phyloP scores from a whole-genome alignment of 2,888 invertebrate genomes.

The Tipula confusa region DNA sequence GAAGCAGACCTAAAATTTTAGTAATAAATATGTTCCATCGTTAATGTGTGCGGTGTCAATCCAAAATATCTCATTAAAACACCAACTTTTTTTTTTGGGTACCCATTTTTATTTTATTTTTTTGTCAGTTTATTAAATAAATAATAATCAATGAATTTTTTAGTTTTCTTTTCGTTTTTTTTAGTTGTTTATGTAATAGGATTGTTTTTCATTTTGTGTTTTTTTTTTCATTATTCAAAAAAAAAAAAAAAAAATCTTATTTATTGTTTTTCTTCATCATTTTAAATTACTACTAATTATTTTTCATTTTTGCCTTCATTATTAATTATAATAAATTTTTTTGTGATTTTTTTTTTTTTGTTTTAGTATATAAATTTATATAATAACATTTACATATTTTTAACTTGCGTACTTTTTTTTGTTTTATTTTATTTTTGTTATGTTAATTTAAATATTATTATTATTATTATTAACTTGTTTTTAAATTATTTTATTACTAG shows the following conservation, averaged over 20 bases:
- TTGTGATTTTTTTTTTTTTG: background rate
- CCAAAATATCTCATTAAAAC: background rate
- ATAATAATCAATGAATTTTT: conserved; percentile 9
- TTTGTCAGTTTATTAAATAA: background rate
- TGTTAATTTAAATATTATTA: background rate
- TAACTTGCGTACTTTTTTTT: conserved; percentile 9
- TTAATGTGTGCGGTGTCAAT: no score
- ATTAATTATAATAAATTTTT: conserved; percentile 12
- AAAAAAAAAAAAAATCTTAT: no score
- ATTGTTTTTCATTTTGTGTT: background rate
- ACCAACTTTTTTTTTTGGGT: background rate
- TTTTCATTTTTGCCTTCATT: background rate
- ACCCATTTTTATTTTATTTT: conserved; percentile 15
- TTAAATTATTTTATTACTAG: conserved; percentile 9
- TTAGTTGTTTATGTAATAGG: background rate
- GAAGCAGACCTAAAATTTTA: no score
- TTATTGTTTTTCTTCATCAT: background rate
- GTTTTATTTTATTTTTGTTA: background rate
- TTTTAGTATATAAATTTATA: conserved; percentile 20
- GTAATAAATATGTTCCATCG: no score
- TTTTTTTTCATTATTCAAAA: background rate
- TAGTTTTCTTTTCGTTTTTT: background rate
- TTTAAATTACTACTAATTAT: background rate
- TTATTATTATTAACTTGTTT: no score
- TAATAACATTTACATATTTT: conserved; percentile 25